Evolutionary conservation across 2,797 vertebrate genomes (phyloP).

Genomic region (Poecile montanus): DNA sequence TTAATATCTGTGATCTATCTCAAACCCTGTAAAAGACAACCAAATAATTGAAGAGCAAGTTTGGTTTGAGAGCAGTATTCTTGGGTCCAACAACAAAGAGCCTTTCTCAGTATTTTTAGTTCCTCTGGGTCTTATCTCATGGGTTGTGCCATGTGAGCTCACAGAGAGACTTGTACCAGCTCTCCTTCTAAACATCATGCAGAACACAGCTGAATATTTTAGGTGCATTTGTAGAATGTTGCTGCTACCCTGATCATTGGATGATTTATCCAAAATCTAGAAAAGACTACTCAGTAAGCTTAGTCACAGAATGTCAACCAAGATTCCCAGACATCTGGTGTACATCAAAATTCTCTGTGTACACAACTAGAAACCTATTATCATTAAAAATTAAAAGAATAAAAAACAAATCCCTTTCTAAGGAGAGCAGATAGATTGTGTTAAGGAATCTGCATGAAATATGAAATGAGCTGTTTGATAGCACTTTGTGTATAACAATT

Average conservation of each 20-base stretch:
- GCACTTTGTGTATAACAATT: accelerated
- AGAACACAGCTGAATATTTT: background rate
- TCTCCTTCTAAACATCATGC: background rate
- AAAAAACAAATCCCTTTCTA: background rate
- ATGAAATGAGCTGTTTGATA: background rate
- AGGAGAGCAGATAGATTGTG: background rate
- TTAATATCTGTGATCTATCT: background rate
- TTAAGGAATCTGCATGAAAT: background rate
- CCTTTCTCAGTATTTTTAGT: background rate
- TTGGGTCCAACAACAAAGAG: background rate
- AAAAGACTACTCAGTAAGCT: background rate
- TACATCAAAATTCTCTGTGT: background rate
- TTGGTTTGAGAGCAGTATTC: background rate
- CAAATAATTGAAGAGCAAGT: background rate
- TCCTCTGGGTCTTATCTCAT: background rate
- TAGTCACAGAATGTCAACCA: background rate
- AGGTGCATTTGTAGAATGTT: background rate
- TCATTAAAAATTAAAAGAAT: background rate
- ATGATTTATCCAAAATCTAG: background rate
- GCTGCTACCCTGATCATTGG: background rate
- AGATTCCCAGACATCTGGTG: background rate
- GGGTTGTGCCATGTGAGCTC: background rate
- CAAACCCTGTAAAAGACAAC: background rate
- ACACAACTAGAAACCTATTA: background rate
- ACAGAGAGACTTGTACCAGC: accelerated